phyloP scores from a whole-genome alignment of 2,113 vertebrate species.

The Cyrtonyx montezumae region DNA sequence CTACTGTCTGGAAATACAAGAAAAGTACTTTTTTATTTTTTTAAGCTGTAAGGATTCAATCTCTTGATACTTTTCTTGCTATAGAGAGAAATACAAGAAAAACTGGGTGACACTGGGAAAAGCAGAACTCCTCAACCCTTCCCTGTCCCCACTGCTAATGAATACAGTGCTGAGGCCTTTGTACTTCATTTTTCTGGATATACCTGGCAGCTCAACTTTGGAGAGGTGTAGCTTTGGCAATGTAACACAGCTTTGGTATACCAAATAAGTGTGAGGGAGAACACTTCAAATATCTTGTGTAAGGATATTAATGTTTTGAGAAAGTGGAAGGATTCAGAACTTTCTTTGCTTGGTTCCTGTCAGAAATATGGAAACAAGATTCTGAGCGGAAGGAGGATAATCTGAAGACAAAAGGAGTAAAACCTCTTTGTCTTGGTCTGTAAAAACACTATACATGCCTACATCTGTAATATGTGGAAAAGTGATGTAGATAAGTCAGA shows the following conservation, averaged over 20 bases:
- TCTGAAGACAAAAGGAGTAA: not conserved
- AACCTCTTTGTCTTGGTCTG: not conserved
- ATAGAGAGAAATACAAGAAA: conserved; percentile 13
- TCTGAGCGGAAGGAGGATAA: not conserved
- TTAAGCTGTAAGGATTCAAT: conserved; percentile 57
- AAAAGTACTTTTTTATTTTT: not conserved
- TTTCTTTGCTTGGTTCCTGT: not conserved
- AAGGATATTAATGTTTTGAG: not conserved
- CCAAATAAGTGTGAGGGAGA: not conserved
- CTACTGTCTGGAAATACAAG: conserved; percentile 66
- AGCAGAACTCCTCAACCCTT: not conserved
- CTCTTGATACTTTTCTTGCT: conserved; percentile 17
- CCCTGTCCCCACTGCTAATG: not conserved
- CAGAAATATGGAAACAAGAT: not conserved
- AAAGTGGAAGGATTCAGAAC: not conserved
- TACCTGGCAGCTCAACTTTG: not conserved
- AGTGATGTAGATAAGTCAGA: not conserved
- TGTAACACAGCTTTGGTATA: not conserved
- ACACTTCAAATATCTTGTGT: not conserved
- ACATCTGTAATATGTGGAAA: not conserved
- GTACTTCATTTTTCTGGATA: fast-evolving
- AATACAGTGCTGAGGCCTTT: not conserved
- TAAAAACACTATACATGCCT: not conserved
- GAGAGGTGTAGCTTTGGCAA: not conserved
- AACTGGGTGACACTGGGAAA: not conserved